phyloP scores from a whole-genome alignment of 2,888 invertebrate genomes.

The Drosophila borborema region DNA sequence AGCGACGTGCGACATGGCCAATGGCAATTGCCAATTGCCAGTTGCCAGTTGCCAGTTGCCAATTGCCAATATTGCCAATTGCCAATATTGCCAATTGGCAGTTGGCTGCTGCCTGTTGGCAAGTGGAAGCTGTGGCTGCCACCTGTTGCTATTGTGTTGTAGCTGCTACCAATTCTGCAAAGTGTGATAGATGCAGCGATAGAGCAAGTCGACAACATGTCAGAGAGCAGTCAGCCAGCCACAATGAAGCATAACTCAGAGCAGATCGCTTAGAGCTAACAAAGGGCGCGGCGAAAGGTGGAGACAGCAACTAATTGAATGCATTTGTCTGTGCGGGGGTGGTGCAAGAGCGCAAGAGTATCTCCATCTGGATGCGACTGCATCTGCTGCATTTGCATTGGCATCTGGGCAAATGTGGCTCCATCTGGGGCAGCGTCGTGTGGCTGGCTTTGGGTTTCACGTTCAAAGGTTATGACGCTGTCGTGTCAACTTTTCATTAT shows the following conservation, averaged over 20 bases:
- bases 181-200: slow-evolving; percentile 42
- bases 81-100: slow-evolving; percentile 18
- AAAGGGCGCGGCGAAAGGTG: background rate
- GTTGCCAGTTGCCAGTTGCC: slow-evolving; percentile 20
- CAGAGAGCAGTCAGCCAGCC: slow-evolving; percentile 41
- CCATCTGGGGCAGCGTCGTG: slow-evolving; percentile 17
- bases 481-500: slow-evolving; percentile 84
- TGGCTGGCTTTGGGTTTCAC: slow-evolving; percentile 64
- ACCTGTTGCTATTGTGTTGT: slow-evolving; percentile 66
- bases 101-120: slow-evolving; percentile 44
- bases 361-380: slow-evolving; percentile 24
- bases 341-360: slow-evolving; percentile 11
- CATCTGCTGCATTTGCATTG: slow-evolving; percentile 33
- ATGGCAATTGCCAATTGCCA: slow-evolving; percentile 52
- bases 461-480: slow-evolving; percentile 85
- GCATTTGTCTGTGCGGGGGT: slow-evolving; percentile 36
- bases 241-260: slow-evolving; percentile 45
- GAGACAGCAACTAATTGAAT: slow-evolving; percentile 64
- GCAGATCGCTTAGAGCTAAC: slow-evolving; percentile 9
- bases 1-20: slow-evolving; percentile 72
- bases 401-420: slow-evolving; percentile 14
- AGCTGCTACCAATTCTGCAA: slow-evolving; percentile 38
- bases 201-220: slow-evolving; percentile 38
- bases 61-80: slow-evolving; percentile 9
- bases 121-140: slow-evolving; percentile 55